phyloP scores from a whole-genome alignment of 1,140 invertebrate species.

The Muscidifurax raptorellus region DNA sequence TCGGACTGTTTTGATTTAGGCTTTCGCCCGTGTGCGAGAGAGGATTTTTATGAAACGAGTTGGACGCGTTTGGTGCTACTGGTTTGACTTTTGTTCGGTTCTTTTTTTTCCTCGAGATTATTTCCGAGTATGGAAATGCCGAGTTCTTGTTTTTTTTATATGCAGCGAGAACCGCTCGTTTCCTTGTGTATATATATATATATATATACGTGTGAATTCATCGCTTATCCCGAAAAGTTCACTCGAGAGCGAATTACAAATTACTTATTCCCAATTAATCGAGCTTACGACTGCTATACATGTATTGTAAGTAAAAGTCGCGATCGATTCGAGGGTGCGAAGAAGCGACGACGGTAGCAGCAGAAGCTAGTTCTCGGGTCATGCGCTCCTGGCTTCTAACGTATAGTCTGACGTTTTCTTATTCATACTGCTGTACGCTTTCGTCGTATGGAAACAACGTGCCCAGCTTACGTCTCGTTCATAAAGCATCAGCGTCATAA shows the following conservation, averaged over 20 bases:
- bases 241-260: neutral
- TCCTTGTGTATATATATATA: too few species aligned
- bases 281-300: neutral
- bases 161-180: too few species aligned
- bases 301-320: neutral
- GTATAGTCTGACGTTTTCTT: constrained; percentile 17
- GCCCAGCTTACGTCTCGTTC: neutral
- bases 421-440: neutral
- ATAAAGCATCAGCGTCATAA: neutral
- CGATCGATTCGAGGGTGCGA: neutral
- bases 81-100: neutral
- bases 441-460: neutral
- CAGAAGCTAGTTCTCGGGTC: neutral
- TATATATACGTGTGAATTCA: too few species aligned
- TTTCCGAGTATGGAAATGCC: too few species aligned
- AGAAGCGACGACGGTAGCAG: too few species aligned
- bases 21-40: too few species aligned
- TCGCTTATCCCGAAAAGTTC: too few species aligned
- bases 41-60: too few species aligned
- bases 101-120: too few species aligned
- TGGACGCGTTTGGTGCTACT: too few species aligned
- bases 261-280: neutral
- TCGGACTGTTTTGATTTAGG: neutral
- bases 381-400: constrained; percentile 26
- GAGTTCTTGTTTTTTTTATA: too few species aligned